Evolutionary conservation across 2,113 vertebrate genomes (phyloP).

Genomic region (Guaruba guarouba): DNA sequence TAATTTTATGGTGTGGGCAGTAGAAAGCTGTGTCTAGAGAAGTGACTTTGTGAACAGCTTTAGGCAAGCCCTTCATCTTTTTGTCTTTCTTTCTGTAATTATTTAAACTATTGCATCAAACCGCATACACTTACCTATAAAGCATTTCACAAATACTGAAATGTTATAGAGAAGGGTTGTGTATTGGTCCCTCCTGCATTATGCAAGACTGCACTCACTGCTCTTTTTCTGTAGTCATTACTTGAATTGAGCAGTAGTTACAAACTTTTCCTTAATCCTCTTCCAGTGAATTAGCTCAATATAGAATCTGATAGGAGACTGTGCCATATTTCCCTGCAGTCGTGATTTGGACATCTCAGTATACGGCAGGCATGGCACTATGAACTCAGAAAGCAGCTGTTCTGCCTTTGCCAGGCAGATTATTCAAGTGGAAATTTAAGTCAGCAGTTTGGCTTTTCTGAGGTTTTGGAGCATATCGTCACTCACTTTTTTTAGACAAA

Average conservation of each 20-base stretch:
- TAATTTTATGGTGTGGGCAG: not conserved
- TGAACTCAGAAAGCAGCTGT: constrained; percentile 1
- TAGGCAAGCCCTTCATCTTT: not conserved
- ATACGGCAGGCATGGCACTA: not conserved
- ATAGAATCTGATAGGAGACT: not conserved
- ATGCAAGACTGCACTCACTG: not conserved
- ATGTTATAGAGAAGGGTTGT: not conserved
- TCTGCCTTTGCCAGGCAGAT: not conserved
- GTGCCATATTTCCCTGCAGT: not conserved
- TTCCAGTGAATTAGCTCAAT: not conserved
- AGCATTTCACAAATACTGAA: not conserved
- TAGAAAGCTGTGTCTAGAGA: not conserved
- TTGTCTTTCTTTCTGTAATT: not conserved
- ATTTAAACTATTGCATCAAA: not conserved
- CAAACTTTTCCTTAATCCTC: not conserved
- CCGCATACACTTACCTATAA: not conserved
- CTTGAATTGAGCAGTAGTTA: not conserved
- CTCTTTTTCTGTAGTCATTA: not conserved
- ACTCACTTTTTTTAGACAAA: not conserved
- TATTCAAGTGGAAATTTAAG: constrained; percentile 1
- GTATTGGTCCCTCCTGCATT: not conserved
- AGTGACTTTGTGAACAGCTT: not conserved
- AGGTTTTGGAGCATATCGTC: not conserved
- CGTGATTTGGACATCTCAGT: not conserved
- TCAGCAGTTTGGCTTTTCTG: not conserved